These are phyloP conservation scores for Hypselothyrea guttata DNA, from an alignment of 2,888 invertebrate species.

Conservation along the genomic window DNA sequence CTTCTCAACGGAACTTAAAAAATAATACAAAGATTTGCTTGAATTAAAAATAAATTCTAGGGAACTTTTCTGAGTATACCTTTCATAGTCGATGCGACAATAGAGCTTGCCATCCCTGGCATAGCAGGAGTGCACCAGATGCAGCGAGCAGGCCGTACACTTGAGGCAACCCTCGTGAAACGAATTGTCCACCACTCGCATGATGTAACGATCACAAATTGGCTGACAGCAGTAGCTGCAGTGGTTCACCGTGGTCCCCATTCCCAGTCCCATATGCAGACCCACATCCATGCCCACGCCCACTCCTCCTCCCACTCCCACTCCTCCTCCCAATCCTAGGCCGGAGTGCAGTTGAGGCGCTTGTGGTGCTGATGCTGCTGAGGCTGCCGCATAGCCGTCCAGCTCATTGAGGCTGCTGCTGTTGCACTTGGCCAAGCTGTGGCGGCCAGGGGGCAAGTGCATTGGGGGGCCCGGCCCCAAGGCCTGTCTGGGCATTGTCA, in stretches of 20 bases:
- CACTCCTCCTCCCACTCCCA: slow-evolving; percentile 16
- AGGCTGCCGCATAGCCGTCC: slow-evolving; percentile 41
- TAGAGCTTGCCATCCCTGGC: slow-evolving; percentile 88
- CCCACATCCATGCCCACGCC: slow-evolving; percentile 9
- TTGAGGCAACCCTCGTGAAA: slow-evolving; percentile 91
- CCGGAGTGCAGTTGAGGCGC: slow-evolving; percentile 61
- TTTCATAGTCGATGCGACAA: slow-evolving; percentile 91
- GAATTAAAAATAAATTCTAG: too few species aligned
- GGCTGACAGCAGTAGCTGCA: slow-evolving; percentile 88
- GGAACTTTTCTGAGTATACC: too few species aligned
- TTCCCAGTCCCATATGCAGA: slow-evolving; percentile 10
- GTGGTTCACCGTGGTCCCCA: slow-evolving; percentile 61
- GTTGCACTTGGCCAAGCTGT: slow-evolving; percentile 76
- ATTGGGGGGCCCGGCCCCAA: slow-evolving; percentile 52
- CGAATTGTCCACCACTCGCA: slow-evolving; percentile 88
- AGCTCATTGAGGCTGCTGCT: slow-evolving; percentile 60
- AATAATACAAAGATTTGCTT: too few species aligned
- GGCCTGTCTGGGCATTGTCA: slow-evolving; percentile 50
- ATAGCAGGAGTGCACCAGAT: slow-evolving; percentile 89
- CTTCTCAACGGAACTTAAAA: too few species aligned
- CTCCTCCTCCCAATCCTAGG: slow-evolving; percentile 11
- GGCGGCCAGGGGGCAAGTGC: slow-evolving; percentile 49
- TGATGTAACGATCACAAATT: slow-evolving; percentile 89
- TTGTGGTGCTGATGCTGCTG: slow-evolving; percentile 52
- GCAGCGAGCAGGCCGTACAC: slow-evolving; percentile 88